Evolutionary conservation across 2,797 vertebrate genomes (phyloP).

Genomic region (Aphelocoma californica): DNA sequence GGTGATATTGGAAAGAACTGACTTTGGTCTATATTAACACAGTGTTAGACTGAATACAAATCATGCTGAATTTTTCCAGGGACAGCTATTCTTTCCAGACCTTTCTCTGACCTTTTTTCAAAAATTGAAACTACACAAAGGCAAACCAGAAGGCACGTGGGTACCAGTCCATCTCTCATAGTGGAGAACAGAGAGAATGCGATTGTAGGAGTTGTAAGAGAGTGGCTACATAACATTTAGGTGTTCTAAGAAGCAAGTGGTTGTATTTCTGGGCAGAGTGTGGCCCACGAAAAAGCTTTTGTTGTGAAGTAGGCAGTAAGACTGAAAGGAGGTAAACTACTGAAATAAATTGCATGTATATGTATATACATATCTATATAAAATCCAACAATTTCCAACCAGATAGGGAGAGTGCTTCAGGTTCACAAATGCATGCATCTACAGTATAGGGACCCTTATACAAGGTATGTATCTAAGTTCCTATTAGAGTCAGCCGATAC

Average conservation of each 20-base stretch:
- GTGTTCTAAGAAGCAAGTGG: not conserved
- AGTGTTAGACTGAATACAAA: not conserved
- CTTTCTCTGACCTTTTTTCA: not conserved
- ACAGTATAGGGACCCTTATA: fast-evolving
- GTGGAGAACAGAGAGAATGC: not conserved
- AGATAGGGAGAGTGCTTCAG: not conserved
- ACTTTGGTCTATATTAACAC: not conserved
- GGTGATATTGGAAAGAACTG: not conserved
- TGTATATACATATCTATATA: not conserved
- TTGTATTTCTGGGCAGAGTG: not conserved
- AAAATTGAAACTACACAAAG: not conserved
- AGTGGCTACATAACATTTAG: not conserved
- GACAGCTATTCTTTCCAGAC: not conserved
- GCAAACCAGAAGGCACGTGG: not conserved
- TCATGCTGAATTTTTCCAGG: not conserved
- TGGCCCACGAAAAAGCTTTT: not conserved
- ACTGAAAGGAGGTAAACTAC: not conserved
- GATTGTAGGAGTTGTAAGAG: not conserved
- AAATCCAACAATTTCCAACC: not conserved
- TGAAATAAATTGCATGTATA: not conserved
- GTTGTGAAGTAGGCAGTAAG: not conserved
- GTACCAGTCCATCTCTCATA: not conserved
- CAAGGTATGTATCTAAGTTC: not conserved
- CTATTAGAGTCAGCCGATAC: not conserved
- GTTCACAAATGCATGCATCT: not conserved